Conservation (phyloP, 2,888 invertebrate genomes). For the Mystacides longicornis region DNA sequence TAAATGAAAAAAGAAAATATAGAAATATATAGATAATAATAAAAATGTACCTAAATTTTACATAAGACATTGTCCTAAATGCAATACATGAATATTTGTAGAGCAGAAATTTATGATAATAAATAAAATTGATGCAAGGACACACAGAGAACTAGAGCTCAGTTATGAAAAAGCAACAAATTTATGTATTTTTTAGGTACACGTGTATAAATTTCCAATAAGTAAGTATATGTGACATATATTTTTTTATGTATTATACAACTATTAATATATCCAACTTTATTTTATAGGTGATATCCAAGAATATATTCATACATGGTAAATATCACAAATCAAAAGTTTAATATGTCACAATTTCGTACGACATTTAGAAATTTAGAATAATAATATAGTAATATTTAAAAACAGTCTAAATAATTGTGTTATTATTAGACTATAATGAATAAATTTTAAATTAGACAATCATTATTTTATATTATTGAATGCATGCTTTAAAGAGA, state of each 20-base stretch:
- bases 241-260: no score
- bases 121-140: no score
- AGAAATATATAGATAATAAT: neutral
- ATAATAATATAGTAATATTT: neutral
- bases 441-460: no score
- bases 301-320: neutral
- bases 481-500: neutral
- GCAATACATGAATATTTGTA: no score
- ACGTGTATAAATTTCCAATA: no score
- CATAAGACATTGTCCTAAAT: no score
- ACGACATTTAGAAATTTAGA: neutral
- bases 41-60: neutral
- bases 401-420: neutral
- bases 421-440: neutral
- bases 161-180: slow-evolving; percentile 1
- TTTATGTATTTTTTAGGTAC: no score
- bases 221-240: no score
- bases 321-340: neutral
- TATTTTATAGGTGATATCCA: neutral
- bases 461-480: no score
- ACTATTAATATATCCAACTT: neutral
- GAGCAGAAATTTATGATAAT: no score
- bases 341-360: neutral
- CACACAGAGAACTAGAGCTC: neutral
- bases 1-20: neutral